These are phyloP conservation scores for Boulengerochromis microlepis DNA, from an alignment of 2,113 vertebrate species.

Conservation along the genomic window DNA sequence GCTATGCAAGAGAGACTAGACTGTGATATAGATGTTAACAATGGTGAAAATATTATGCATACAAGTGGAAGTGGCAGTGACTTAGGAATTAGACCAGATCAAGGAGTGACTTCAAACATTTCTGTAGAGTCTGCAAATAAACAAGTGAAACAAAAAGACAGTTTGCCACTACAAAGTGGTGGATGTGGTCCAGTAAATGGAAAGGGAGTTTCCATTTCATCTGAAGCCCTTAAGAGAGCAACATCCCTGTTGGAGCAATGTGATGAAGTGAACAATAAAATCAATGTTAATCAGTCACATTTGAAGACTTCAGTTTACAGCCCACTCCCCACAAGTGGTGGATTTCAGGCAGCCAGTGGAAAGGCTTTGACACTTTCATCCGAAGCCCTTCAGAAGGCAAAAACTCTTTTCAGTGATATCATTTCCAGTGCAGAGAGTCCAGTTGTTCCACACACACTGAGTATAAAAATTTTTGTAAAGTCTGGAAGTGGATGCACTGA, in stretches of 20 bases:
- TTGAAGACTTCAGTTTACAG: neutral
- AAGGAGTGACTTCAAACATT: neutral
- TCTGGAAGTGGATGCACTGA: neutral
- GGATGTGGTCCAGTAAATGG: slow-evolving; percentile 80
- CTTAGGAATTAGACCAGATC: neutral
- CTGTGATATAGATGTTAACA: neutral
- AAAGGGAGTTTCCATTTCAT: slow-evolving; percentile 71
- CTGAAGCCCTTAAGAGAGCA: slow-evolving; percentile 68
- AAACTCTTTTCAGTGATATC: slow-evolving; percentile 68
- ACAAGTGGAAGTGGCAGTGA: neutral
- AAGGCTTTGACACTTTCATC: slow-evolving; percentile 71
- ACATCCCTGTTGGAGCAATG: slow-evolving; percentile 66
- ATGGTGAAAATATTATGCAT: neutral
- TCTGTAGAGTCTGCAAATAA: neutral
- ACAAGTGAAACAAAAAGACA: neutral
- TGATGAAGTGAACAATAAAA: slow-evolving; percentile 15
- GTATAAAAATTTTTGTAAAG: accelerated
- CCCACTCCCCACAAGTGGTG: slow-evolving; percentile 21
- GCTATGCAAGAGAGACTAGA: neutral
- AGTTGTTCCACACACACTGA: neutral
- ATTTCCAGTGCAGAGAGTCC: neutral
- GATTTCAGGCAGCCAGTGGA: slow-evolving; percentile 77
- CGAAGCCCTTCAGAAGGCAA: slow-evolving; percentile 47
- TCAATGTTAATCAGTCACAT: neutral
- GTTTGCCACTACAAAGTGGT: neutral